Conservation (phyloP, 2,797 vertebrate genomes). For the Tapera naevia region DNA sequence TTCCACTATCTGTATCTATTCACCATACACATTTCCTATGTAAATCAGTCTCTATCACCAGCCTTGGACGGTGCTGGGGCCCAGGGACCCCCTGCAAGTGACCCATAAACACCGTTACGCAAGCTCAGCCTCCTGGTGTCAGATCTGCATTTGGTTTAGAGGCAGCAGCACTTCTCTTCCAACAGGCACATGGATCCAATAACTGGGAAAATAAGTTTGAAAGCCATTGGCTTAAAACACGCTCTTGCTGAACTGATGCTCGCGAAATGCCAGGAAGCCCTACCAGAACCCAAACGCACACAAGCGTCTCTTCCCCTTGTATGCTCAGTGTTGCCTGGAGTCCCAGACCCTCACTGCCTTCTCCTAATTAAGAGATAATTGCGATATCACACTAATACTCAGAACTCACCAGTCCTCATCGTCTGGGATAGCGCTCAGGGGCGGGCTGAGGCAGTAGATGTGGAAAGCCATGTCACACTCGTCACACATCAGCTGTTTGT, state of each 20-base stretch:
- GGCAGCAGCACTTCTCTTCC: neutral
- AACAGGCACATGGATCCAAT: neutral
- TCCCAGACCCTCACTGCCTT: neutral
- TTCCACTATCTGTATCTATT: neutral
- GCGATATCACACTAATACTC: neutral
- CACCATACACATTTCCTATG: fast-evolving
- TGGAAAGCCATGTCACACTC: constrained; percentile 99
- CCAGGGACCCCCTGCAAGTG: neutral
- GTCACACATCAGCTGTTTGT: constrained; percentile 96
- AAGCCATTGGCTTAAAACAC: neutral
- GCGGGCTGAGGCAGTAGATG: constrained; percentile 91
- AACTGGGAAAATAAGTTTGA: neutral
- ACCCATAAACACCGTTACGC: neutral
- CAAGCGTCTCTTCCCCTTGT: neutral
- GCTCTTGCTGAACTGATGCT: neutral
- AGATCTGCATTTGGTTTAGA: neutral
- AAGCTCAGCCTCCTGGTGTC: neutral
- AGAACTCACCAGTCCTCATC: constrained; percentile 92
- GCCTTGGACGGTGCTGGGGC: neutral
- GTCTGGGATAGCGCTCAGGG: constrained; percentile 86
- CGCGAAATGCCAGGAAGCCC: neutral
- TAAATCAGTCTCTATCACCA: neutral
- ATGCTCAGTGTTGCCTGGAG: neutral
- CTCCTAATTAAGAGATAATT: neutral
- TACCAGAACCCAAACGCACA: no score